phyloP scores from a whole-genome alignment of 2,888 invertebrate genomes.

The Elmis aenea region DNA sequence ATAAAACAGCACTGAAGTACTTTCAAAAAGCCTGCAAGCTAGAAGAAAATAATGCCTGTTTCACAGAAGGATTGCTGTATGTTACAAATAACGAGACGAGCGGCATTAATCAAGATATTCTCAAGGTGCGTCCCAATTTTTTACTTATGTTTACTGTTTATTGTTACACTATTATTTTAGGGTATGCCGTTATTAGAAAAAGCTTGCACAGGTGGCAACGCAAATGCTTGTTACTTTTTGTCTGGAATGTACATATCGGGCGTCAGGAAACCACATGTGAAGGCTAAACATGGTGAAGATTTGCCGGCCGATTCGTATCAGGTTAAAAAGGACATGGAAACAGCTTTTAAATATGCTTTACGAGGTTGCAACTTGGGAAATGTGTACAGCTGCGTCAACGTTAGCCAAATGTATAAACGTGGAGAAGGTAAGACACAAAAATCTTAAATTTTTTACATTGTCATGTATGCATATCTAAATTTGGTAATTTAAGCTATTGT shows the following conservation, averaged over 20 bases:
- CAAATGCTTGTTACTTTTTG: slow-evolving; percentile 74
- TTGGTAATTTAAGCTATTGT: not conserved
- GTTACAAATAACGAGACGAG: slow-evolving; percentile 54
- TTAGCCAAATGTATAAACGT: slow-evolving; percentile 79
- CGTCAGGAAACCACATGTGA: slow-evolving; percentile 50
- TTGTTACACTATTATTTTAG: slow-evolving; percentile 24
- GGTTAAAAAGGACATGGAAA: slow-evolving; percentile 62
- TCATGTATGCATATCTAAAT: no score
- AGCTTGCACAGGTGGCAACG: slow-evolving; percentile 52
- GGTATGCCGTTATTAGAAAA: slow-evolving; percentile 52
- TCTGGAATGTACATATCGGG: slow-evolving; percentile 76
- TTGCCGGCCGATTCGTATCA: slow-evolving; percentile 24
- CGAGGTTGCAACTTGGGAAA: slow-evolving; percentile 82
- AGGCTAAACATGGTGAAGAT: slow-evolving; percentile 33
- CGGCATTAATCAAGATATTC: slow-evolving; percentile 54
- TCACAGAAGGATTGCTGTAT: slow-evolving; percentile 68
- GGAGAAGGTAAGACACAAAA: slow-evolving; percentile 65
- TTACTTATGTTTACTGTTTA: not conserved
- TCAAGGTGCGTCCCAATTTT: slow-evolving; percentile 36
- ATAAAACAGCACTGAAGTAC: slow-evolving; percentile 57
- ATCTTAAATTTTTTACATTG: no score
- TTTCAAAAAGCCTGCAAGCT: slow-evolving; percentile 75
- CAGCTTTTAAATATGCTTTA: slow-evolving; percentile 72
- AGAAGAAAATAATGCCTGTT: slow-evolving; percentile 65
- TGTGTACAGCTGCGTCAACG: slow-evolving; percentile 84